Evolutionary conservation across 2,113 vertebrate species (phyloP).

Genomic region (Eolophus roseicapilla): DNA sequence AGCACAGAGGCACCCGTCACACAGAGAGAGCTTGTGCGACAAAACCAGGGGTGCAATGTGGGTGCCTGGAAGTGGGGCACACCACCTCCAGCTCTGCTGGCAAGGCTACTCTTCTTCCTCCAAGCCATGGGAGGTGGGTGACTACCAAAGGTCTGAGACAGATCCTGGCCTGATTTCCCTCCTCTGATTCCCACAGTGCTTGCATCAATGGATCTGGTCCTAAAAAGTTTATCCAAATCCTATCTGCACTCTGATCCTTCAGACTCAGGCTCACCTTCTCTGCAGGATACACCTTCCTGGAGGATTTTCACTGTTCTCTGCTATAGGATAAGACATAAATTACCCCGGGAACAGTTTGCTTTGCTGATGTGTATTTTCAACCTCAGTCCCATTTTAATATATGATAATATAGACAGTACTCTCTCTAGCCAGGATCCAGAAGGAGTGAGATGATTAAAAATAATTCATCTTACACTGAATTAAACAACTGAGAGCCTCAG

Average conservation of each 20-base stretch:
- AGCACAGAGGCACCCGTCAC: not conserved
- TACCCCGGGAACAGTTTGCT: not conserved
- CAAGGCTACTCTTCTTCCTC: not conserved
- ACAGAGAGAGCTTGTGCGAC: rapidly evolving
- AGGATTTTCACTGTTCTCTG: not conserved
- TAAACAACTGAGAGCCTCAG: slow-evolving; percentile 44
- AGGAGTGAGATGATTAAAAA: slow-evolving; percentile 63
- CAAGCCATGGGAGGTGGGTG: rapidly evolving
- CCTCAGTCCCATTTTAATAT: slow-evolving; percentile 41
- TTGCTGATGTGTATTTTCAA: slow-evolving; percentile 45
- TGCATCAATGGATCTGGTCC: not conserved
- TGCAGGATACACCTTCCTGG: not conserved
- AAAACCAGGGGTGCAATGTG: not conserved
- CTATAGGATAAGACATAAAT: not conserved
- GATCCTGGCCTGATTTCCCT: not conserved
- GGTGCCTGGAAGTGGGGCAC: not conserved
- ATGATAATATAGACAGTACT: slow-evolving; percentile 7
- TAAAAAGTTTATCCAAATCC: not conserved
- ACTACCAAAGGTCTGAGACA: not conserved
- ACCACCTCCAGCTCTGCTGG: not conserved
- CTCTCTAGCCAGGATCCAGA: slow-evolving; percentile 40
- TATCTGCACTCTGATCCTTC: not conserved
- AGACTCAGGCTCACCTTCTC: not conserved
- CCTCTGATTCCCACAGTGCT: not conserved
- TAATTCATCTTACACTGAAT: slow-evolving; percentile 60